Base-by-base conservation (phyloP, 2,113 vertebrate species). In the Perca fluviatilis region DNA sequence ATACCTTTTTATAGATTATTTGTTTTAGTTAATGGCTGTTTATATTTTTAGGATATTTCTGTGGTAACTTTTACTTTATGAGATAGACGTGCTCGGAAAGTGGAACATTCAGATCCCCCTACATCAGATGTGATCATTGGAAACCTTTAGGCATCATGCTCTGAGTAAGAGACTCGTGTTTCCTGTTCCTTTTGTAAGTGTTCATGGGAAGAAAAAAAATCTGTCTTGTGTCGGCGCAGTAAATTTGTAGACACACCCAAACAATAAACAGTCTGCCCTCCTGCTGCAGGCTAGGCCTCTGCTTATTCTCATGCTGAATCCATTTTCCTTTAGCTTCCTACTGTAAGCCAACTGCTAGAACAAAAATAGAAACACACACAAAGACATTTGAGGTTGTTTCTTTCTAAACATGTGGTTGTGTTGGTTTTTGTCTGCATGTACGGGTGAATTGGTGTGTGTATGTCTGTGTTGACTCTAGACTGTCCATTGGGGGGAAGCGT, bases 401-500 rank as follows among this genome's bases (percentile, higher is more conserved):
- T 74, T 56, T 56, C 23, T 46, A 43, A 80, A 69, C 60, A 62
- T 56, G 57, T 46, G n/a, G n/a, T 51, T 70, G 21, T 79, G 76
- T 75, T 81, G 51, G 11, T 68, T 70, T 66, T 64, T 74, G 33
- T 82, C 30, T 84, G 50, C 10, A 18, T 74, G 27, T 53, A 10
- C 12, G 53, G 30, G 16, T 86, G 66, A 74, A 40, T 47, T 77
- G 36, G 6, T 80, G 63, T 96, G 46, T 96, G 19, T 71, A 2
- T 88, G 53, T 86, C 6, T 89, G 47, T 76, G 21, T 79, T 87
- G 49, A 11, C 79, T 77, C 5, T 77, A 98, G 97, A 98, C 96
- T 58, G 84, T 94, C 87, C 97, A 99, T 83, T 99, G 97, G 97
- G 96, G 96, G 86, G 97, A 99, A 93, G 97, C 97, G 18, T 83